Percentiles rank a stretch among this genome's conserved stretches.
Evolutionary conservation across 2,888 invertebrate genomes (phyloP).

Genomic region (Eutolmus rufibarbis): DNA sequence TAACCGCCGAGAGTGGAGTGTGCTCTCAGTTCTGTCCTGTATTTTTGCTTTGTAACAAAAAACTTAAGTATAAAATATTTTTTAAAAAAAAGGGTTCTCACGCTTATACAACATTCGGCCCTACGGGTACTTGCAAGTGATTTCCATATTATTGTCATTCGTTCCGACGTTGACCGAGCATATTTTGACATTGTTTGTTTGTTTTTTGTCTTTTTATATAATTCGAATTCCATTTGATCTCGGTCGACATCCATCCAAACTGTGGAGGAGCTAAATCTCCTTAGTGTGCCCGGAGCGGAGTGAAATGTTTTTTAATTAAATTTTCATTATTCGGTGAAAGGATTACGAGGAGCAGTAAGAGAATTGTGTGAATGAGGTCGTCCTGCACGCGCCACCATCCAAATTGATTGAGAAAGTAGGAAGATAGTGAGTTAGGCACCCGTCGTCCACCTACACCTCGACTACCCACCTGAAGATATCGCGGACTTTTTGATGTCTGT

Average conservation of each 20-base stretch:
- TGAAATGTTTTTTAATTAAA: conserved; percentile 34
- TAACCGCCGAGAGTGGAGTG: background rate
- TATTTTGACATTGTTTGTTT: background rate
- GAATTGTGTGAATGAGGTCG: conserved; percentile 1
- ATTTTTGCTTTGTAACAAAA: background rate
- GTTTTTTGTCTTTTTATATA: background rate
- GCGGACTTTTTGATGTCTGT: background rate
- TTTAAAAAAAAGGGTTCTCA: background rate
- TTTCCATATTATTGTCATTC: background rate
- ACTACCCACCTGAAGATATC: background rate
- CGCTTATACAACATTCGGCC: background rate
- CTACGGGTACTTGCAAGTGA: background rate
- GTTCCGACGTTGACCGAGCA: background rate
- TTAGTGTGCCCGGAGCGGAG: background rate
- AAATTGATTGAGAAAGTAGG: background rate
- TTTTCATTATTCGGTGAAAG: conserved; percentile 18
- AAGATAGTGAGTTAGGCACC: background rate
- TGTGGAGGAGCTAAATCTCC: background rate
- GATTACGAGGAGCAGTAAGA: background rate
- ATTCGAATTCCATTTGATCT: conserved; percentile 30
- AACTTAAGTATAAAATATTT: background rate
- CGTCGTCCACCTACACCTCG: background rate
- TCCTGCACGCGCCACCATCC: background rate
- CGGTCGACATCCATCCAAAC: background rate
- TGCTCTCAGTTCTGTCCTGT: background rate